Evolutionary conservation across 2,113 vertebrate genomes (phyloP).

Genomic region (Gymnobelideus leadbeateri): DNA sequence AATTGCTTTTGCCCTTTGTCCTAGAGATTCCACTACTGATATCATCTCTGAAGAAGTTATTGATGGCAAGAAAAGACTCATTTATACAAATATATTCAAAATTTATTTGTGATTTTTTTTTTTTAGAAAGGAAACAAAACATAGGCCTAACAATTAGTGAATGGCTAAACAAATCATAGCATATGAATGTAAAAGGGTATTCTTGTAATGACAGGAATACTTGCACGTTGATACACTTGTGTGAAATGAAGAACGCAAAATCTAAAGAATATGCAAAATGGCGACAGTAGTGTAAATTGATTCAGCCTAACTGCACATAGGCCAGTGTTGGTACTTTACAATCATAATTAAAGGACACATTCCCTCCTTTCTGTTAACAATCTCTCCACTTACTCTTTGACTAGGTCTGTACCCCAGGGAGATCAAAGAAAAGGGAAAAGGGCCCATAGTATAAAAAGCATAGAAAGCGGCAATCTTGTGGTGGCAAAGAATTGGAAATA

Average conservation of each 20-base stretch:
- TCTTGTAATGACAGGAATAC: neutral
- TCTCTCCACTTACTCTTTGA: neutral
- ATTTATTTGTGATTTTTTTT: neutral
- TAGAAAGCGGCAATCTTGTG: neutral
- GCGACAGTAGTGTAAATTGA: neutral
- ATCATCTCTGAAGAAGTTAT: neutral
- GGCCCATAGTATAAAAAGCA: neutral
- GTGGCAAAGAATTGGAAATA: neutral
- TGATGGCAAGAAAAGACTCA: neutral
- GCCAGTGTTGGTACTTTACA: neutral
- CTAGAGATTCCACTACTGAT: neutral
- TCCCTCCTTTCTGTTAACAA: neutral
- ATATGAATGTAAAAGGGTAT: neutral
- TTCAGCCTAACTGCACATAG: neutral
- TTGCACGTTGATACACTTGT: neutral
- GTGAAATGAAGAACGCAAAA: neutral
- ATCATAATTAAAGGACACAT: neutral
- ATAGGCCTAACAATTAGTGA: neutral
- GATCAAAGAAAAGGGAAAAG: neutral
- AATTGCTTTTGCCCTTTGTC: neutral
- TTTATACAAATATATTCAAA: neutral
- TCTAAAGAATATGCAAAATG: neutral
- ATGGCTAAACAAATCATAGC: neutral
- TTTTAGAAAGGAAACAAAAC: neutral
- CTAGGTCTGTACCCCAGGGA: neutral